These are phyloP conservation scores for Marmota monax DNA, from an alignment of 2,113 vertebrate genomes.

Conservation along the genomic window DNA sequence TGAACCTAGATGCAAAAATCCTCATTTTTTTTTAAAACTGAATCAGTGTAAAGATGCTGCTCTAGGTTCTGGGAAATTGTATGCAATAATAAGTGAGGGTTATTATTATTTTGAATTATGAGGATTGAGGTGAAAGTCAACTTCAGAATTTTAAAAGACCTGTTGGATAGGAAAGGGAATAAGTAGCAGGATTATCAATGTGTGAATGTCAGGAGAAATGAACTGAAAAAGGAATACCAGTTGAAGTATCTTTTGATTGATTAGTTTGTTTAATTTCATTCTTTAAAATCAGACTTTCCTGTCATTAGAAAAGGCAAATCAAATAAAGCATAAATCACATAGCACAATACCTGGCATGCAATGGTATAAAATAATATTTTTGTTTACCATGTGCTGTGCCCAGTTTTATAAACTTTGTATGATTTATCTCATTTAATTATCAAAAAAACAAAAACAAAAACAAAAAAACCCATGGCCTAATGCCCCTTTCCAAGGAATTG, in stretches of 20 bases:
- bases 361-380: neutral
- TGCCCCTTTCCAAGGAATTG: neutral
- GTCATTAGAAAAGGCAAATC: neutral
- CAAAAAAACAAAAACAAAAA: neutral
- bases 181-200: neutral
- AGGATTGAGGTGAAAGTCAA: neutral
- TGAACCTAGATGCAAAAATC: too few species aligned
- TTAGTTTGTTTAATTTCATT: slow-evolving; percentile 11
- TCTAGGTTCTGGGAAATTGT: neutral
- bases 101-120: neutral
- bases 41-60: neutral
- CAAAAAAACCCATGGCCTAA: too few species aligned
- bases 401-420: neutral
- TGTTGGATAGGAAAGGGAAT: neutral
- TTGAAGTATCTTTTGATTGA: neutral
- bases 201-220: neutral
- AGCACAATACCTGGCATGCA: neutral
- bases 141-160: neutral
- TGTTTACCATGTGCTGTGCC: neutral
- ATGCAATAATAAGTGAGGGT: neutral
- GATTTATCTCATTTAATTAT: neutral
- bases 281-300: neutral
- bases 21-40: neutral
- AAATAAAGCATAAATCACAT: neutral
- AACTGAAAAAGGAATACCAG: neutral